Conservation (phyloP, 2,888 invertebrate genomes). For the Hemaris fuciformis region DNA sequence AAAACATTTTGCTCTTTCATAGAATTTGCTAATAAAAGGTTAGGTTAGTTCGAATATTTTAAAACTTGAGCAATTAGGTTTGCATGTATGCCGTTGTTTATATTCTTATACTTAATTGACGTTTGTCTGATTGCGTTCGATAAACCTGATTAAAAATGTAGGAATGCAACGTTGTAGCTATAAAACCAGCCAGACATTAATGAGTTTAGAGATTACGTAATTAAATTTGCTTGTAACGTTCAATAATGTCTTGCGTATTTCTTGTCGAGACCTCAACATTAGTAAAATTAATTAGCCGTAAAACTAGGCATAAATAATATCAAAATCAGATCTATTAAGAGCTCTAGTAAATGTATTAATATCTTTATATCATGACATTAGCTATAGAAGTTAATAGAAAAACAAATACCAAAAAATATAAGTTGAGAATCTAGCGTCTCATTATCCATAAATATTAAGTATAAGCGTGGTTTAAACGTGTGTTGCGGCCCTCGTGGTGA, state of each 20-base stretch:
- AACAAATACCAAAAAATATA: too few species aligned
- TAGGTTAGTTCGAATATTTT: background rate
- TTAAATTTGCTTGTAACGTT: background rate
- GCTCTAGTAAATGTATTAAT: too few species aligned
- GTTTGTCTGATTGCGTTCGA: background rate
- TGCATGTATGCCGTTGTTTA: background rate
- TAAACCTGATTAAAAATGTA: background rate
- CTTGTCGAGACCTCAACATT: background rate
- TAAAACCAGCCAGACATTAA: background rate
- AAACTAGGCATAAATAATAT: too few species aligned
- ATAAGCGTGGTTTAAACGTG: background rate
- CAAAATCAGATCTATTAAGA: too few species aligned
- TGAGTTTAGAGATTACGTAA: background rate
- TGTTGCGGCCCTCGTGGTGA: background rate
- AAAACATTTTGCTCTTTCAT: conserved; percentile 11
- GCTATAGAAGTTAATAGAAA: too few species aligned
- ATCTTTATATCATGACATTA: too few species aligned
- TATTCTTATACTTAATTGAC: background rate
- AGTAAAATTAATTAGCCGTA: background rate
- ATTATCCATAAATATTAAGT: background rate
- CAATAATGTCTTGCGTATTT: background rate
- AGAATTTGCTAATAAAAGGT: conserved; percentile 5
- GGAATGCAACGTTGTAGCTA: background rate
- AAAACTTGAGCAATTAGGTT: background rate
- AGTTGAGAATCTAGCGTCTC: too few species aligned